Percentiles rank a stretch among this genome's conserved stretches.
These are phyloP conservation scores for Anastatus disparis DNA, from an alignment of 1,140 invertebrate genomes.

Conservation along the genomic window DNA sequence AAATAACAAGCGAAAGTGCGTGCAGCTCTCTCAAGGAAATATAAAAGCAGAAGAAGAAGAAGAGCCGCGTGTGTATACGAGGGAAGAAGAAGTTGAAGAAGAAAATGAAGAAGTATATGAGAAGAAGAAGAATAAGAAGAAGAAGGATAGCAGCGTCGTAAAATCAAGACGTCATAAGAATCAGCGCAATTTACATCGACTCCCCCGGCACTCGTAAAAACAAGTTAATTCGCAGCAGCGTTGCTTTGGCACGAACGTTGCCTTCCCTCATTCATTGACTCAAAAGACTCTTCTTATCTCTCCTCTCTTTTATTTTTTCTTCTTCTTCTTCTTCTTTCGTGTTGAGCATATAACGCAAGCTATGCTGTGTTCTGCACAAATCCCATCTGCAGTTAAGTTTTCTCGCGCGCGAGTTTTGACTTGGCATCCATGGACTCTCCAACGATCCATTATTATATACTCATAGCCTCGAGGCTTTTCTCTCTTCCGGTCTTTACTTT, in stretches of 20 bases:
- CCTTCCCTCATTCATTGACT: no score
- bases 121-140: background rate
- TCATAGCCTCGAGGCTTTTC: no score
- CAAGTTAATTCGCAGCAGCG: constrained; percentile 5
- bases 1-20: no score
- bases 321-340: background rate
- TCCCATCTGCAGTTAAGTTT: constrained; percentile 16
- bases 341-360: no score
- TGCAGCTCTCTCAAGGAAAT: no score
- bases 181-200: constrained; percentile 25
- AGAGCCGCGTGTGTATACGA: no score
- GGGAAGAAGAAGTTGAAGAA: background rate
- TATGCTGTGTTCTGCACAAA: background rate
- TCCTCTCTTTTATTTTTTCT: no score
- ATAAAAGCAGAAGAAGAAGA: background rate
- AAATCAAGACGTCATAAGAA: constrained; percentile 35
- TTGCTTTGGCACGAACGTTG: no score
- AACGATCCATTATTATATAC: no score
- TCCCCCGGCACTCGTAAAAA: constrained; percentile 13
- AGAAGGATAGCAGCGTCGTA: background rate
- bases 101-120: background rate
- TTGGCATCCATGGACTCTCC: no score
- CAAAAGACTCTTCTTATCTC: no score
- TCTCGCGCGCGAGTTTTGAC: background rate
- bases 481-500: no score